Base-by-base conservation (phyloP, 92 coral and sea anemone genomes). In the Blastomussa wellsi region DNA sequence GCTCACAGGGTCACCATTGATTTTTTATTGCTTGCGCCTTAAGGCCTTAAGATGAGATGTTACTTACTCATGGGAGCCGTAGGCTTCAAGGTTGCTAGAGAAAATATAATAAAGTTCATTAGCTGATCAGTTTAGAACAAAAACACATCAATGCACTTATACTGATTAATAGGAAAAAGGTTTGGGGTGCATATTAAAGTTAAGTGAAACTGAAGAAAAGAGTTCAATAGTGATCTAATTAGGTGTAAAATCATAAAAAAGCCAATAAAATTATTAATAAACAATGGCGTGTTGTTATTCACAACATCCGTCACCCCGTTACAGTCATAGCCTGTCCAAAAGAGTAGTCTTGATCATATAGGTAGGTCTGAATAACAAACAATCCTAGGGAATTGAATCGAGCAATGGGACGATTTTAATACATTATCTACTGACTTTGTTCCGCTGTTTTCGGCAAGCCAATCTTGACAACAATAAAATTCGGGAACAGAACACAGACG, bases 1-100 rank as follows among this genome's bases (percentile, higher is more conserved):
- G n/a, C n/a, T n/a, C n/a, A n/a, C n/a, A n/a, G n/a, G n/a, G n/a
- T n/a, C n/a, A n/a, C n/a, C n/a, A n/a, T n/a, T 24, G 0, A 57
- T 6, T 5, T 22, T 57, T 24, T 22, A 22, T 57, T 57, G 29
- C 24, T 57, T 15, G 24, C 24, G 74, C 74, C 35, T 32, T 7
- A 31, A 4, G 41, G 74, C 74, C 35, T 32, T 7, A 31, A 4
- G 20, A 33, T 35, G 4, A 68, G 22, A 19, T 57, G 29, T 5
- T 71, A 89, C 88, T 88, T 88, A 91, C 94, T 87, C 90, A 90
- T 82, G 0, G 94, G 92, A 2, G 86, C 74, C 42, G 94, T 91
- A 4, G 94, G 94, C 86, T 82, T 91, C 39, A 64, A 47, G 0
- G 92, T 91, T 47, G 94, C 94, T 91, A 62, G 32, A 49, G 26